Conservation (phyloP, 2,113 vertebrate genomes). For the Junco hyemalis region DNA sequence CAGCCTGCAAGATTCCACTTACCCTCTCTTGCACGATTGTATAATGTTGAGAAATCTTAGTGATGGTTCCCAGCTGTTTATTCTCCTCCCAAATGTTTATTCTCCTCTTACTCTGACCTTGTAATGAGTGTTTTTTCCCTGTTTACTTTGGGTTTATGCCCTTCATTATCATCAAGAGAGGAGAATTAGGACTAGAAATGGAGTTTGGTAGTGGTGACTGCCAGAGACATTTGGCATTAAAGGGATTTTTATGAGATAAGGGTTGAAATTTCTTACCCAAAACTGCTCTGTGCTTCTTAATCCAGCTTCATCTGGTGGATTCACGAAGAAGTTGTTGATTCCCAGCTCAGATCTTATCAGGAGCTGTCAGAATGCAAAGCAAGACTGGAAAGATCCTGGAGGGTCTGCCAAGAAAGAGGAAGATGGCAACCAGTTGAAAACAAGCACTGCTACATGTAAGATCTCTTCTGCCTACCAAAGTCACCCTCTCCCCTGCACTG, state of each 20-base stretch:
- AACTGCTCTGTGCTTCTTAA: neutral
- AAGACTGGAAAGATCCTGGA: slow-evolving; percentile 21
- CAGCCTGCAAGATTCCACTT: neutral
- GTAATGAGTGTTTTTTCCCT: neutral
- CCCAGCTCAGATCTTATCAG: slow-evolving; percentile 22
- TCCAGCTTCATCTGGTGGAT: slow-evolving; percentile 24
- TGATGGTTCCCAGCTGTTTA: neutral
- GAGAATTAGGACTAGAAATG: neutral
- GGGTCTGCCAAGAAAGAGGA: neutral
- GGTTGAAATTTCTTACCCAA: neutral
- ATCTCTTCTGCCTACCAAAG: neutral
- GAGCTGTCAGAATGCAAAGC: slow-evolving; percentile 31
- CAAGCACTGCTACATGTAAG: neutral
- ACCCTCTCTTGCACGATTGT: neutral
- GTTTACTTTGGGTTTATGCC: neutral
- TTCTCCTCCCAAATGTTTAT: neutral
- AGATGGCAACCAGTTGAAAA: neutral
- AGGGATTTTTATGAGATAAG: neutral
- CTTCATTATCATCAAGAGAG: neutral
- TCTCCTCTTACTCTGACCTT: neutral
- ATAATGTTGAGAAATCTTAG: neutral
- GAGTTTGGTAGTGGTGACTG: neutral
- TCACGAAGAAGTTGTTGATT: slow-evolving; percentile 33
- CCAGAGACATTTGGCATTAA: neutral
- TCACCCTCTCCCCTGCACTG: neutral